Evolutionary conservation across 2,113 vertebrate genomes (phyloP).

Genomic region (Struthio camelus): DNA sequence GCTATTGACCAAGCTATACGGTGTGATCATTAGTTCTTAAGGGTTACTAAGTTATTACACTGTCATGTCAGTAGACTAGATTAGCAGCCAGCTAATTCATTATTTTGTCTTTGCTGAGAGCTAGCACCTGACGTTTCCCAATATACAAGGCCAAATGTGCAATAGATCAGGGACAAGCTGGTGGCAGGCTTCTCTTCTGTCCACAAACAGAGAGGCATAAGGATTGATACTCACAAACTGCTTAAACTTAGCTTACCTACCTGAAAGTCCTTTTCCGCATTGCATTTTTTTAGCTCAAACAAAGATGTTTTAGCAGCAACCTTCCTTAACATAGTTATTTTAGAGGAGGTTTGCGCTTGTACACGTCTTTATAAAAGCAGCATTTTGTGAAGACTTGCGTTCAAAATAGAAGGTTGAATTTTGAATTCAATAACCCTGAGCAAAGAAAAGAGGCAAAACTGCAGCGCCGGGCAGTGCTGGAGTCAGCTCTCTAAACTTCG

Average conservation of each 20-base stretch:
- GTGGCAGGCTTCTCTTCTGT: neutral
- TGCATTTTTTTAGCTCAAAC: neutral
- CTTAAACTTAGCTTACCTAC: neutral
- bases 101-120: neutral
- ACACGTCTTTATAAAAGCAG: neutral
- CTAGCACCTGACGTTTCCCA: neutral
- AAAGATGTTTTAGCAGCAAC: neutral
- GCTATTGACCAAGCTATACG: neutral
- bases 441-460: neutral
- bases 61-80: neutral
- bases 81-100: neutral
- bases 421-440: neutral
- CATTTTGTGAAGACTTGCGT: neutral
- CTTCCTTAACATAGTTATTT: neutral
- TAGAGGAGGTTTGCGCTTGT: neutral
- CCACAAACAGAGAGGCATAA: neutral
- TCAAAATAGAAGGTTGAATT: neutral
- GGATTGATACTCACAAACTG: neutral
- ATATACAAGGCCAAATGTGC: neutral
- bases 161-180: neutral
- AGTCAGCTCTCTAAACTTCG: neutral
- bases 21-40: neutral
- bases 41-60: neutral
- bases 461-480: neutral
- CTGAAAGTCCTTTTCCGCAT: neutral